Evolutionary conservation across 2,888 invertebrate species (phyloP).

Genomic region (Leptopilina syphax): DNA sequence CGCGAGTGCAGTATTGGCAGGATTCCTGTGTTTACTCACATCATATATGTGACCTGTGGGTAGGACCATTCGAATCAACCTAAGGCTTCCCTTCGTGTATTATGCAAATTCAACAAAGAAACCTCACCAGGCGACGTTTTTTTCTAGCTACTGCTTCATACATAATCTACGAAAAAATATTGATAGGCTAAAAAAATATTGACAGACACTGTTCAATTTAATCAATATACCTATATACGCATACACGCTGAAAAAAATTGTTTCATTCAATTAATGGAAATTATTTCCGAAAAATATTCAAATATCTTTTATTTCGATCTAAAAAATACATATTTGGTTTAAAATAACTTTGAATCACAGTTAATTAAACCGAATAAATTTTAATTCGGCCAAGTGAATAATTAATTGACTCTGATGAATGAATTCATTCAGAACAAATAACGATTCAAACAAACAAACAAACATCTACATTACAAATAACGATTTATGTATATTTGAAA

Average conservation of each 20-base stretch:
- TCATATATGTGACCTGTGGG: constrained; percentile 34
- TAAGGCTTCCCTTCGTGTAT: constrained; percentile 43
- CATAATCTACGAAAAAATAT: constrained; percentile 32
- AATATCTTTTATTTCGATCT: too few species aligned
- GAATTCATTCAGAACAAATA: too few species aligned
- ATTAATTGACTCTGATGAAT: too few species aligned
- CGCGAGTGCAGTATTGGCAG: constrained; percentile 29
- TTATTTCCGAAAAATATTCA: too few species aligned
- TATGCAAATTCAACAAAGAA: constrained; percentile 50
- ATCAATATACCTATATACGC: not conserved
- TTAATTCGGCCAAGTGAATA: too few species aligned
- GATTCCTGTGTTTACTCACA: constrained; percentile 49
- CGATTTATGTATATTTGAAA: too few species aligned
- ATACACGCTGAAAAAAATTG: not conserved
- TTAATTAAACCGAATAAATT: too few species aligned
- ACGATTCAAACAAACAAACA: too few species aligned
- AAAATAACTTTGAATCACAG: too few species aligned
- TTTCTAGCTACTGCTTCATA: constrained; percentile 30
- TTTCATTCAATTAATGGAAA: too few species aligned
- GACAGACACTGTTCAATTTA: constrained; percentile 4
- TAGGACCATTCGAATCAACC: constrained; percentile 42
- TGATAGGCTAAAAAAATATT: constrained; percentile 30
- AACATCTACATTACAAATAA: too few species aligned
- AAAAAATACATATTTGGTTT: too few species aligned
- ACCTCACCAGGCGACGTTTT: constrained; percentile 31